Conservation (phyloP, 2,113 vertebrate genomes). For the Gambusia holbrooki region DNA sequence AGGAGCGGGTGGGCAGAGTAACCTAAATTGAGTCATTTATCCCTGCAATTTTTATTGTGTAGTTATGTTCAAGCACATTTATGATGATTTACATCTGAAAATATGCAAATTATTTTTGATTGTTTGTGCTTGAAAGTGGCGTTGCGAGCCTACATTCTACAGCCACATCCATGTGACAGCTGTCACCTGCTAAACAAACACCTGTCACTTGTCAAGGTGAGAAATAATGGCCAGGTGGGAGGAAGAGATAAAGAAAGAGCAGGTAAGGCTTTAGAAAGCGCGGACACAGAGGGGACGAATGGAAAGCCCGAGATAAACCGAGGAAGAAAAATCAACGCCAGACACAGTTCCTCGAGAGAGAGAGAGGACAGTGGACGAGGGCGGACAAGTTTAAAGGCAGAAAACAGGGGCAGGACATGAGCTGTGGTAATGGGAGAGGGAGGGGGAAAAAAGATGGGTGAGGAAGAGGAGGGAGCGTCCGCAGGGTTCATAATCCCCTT, state of each 20-base stretch:
- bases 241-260: conserved; percentile 60
- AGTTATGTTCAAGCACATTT: neutral
- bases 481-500: conserved; percentile 77
- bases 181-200: conserved; percentile 41
- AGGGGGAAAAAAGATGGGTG: conserved; percentile 16
- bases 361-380: conserved; percentile 36
- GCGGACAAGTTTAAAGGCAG: conserved; percentile 30
- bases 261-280: conserved; percentile 43
- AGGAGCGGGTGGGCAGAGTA: neutral
- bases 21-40: neutral
- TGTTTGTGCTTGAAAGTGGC: neutral
- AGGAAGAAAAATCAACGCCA: conserved; percentile 22
- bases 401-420: conserved; percentile 17
- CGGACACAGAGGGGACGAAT: conserved; percentile 56
- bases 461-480: conserved; percentile 52
- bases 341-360: conserved; percentile 44
- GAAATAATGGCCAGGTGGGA: conserved; percentile 54
- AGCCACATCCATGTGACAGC: conserved; percentile 6
- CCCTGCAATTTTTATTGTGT: neutral
- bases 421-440: neutral
- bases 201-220: conserved; percentile 56
- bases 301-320: conserved; percentile 68
- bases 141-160: neutral
- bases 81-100: neutral
- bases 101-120: neutral